Evolutionary conservation across 2,888 invertebrate genomes (phyloP).

Genomic region (Cinara cedri): DNA sequence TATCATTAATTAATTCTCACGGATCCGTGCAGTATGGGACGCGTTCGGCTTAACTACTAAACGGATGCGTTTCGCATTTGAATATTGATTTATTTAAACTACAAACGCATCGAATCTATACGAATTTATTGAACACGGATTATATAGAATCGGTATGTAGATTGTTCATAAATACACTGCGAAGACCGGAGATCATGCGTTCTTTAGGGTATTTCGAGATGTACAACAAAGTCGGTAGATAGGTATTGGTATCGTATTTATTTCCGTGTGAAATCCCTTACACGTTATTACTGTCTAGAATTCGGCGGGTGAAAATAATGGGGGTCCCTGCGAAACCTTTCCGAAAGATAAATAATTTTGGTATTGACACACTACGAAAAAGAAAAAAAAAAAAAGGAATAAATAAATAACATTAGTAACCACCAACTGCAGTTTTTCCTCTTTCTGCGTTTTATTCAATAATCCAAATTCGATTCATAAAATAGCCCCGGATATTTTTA

Average conservation of each 20-base stretch:
- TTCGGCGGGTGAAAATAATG: neutral
- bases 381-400: neutral
- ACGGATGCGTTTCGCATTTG: too few relatives aligned
- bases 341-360: neutral
- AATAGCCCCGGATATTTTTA: neutral
- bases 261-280: neutral
- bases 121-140: conserved; percentile 26
- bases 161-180: neutral
- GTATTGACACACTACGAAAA: neutral
- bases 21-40: too few relatives aligned
- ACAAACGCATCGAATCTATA: too few relatives aligned
- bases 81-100: neutral
- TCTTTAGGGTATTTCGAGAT: conserved; percentile 2
- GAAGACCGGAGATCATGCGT: conserved; percentile 13
- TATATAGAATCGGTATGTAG: too few relatives aligned
- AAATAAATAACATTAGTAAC: neutral
- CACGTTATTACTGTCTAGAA: neutral
- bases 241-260: neutral
- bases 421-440: neutral
- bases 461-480: neutral
- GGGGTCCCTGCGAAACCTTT: neutral
- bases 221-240: too few relatives aligned
- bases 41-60: too few relatives aligned
- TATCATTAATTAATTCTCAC: too few relatives aligned
- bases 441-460: neutral